phyloP scores from a whole-genome alignment of 2,888 invertebrate species.

The Lasioglossum malachurum region DNA sequence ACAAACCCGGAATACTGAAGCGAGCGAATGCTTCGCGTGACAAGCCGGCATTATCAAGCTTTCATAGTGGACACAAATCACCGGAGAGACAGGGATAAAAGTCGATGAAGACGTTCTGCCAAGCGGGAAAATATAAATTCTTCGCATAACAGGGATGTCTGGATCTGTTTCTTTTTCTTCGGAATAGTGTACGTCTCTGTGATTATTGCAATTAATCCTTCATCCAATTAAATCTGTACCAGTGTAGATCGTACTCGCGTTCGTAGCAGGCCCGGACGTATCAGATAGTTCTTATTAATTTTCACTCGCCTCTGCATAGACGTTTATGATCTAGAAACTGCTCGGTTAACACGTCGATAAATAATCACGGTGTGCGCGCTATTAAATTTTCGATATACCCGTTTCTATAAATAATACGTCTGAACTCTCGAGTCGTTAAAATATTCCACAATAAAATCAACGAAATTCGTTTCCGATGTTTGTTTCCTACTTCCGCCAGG shows the following conservation, averaged over 20 bases:
- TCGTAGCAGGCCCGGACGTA: not conserved
- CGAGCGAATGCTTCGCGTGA: not conserved
- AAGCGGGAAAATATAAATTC: not conserved
- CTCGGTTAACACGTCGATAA: conserved; percentile 1
- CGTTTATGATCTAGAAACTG: conserved; percentile 6
- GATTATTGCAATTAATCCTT: not conserved
- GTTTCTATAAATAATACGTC: not conserved
- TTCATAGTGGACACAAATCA: conserved; percentile 5
- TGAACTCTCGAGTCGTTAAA: conserved; percentile 6
- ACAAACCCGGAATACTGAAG: not conserved
- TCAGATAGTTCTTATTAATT: conserved; percentile 12
- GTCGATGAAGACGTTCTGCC: not conserved
- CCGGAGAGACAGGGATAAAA: not conserved
- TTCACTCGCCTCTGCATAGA: conserved; percentile 2
- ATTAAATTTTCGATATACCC: not conserved
- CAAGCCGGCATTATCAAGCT: not conserved
- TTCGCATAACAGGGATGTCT: not conserved
- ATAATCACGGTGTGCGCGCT: not conserved
- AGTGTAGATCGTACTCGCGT: not conserved
- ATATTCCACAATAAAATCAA: not conserved
- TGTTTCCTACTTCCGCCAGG: not conserved
- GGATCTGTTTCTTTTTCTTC: not conserved
- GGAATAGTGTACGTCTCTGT: not conserved
- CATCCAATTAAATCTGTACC: not conserved
- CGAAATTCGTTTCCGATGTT: not conserved